Base-by-base conservation (phyloP, 2,113 vertebrate genomes). In the Nymphicus hollandicus region DNA sequence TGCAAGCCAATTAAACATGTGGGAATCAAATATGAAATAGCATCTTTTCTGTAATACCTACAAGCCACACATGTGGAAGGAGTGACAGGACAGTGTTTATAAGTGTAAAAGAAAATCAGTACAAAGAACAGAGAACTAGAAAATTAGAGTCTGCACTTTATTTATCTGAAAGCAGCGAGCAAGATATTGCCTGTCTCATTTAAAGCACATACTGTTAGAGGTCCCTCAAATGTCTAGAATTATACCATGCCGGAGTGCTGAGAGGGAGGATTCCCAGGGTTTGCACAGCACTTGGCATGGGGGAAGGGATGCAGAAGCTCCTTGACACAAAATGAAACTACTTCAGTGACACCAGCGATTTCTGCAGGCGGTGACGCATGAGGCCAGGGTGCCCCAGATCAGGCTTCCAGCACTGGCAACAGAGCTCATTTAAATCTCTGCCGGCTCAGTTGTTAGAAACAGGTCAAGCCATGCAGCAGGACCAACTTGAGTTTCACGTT, bases 181-280 rank as follows among this genome's bases (percentile, higher is more conserved):
- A 56, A 84, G 84, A 60, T 55, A 29, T 2, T 23, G 65, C 91
- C 68, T 68, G 71, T 83, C 76, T 88, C 17, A 78, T 81, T 90
- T 81, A 71, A 70, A 76, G 82, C 69, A 27, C 0, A 1, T 61
- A 33, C 69, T 65, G 43, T 39, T 91, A 89, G 70, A 88, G 88
- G 68, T 37, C 86, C 94, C 86, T 91, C 77, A 37, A 74, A 96
- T 71, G 86, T 77, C 77, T 47, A 14, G 95, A 78, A 78, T 91
- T 81, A 52, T 12, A 27, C 80, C 31, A 12, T 78, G 69, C 63
- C 90, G 69, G 91, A 43, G 80, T 14, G 72, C 17, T 46, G 50
- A 84, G 90, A 89, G 72, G 77, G 76, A 94, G 74, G 74, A 88
- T 80, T 82, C 81, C 85, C 85, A 33, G 71, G 82, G 60, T 90